Evolutionary conservation across 1,140 invertebrate genomes (phyloP).

Genomic region (Drosophila subpulchrella): DNA sequence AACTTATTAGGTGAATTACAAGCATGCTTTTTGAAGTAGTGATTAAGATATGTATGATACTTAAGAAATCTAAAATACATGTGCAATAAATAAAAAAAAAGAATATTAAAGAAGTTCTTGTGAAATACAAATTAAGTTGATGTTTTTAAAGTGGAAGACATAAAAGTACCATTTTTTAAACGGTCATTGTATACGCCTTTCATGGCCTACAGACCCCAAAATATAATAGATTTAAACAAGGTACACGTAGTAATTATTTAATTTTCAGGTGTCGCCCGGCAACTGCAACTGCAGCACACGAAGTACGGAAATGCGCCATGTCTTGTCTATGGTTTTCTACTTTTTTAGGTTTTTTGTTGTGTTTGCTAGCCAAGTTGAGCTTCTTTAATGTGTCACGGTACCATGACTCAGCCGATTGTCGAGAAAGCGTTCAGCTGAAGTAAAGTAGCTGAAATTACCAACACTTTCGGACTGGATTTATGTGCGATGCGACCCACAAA

Average conservation of each 20-base stretch:
- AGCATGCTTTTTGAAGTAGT: too few species aligned
- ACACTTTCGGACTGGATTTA: conserved; percentile 29
- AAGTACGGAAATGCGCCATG: conserved; percentile 18
- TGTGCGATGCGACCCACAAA: conserved; percentile 51
- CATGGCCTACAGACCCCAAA: not conserved
- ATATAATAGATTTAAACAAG: not conserved
- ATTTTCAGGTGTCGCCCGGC: conserved; percentile 10
- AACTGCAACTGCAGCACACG: conserved; percentile 7
- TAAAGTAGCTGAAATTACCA: conserved; percentile 30
- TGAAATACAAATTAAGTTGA: too few species aligned
- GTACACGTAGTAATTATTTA: conserved; percentile 4
- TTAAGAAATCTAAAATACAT: too few species aligned
- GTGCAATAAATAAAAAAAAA: too few species aligned
- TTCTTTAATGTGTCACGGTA: conserved; percentile 56
- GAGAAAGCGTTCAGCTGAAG: conserved; percentile 48
- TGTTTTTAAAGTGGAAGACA: not conserved
- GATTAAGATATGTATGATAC: too few species aligned
- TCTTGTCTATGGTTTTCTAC: not conserved
- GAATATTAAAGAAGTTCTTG: too few species aligned
- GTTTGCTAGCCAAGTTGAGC: conserved; percentile 8
- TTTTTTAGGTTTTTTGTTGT: not conserved
- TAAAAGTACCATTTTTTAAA: not conserved
- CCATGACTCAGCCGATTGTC: conserved; percentile 38
- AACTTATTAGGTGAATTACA: too few species aligned
- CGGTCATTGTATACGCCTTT: not conserved